Conservation (phyloP, 2,113 vertebrate genomes). For the Archilochus colubris region DNA sequence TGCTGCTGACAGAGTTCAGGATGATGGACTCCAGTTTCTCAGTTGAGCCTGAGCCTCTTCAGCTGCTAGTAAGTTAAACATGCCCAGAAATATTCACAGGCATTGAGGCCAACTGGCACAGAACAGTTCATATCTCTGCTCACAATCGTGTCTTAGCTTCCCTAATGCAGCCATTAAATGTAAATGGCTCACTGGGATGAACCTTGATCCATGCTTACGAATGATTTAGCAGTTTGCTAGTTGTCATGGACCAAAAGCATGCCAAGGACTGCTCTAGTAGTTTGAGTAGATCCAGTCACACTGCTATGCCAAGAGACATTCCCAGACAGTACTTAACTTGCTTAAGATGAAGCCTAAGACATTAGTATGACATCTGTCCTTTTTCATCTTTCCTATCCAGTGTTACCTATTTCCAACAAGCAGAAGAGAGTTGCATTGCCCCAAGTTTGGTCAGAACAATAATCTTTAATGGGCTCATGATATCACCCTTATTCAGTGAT, state of each 20-base stretch:
- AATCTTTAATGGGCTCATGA: background rate
- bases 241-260: background rate
- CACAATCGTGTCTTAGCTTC: background rate
- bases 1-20: background rate
- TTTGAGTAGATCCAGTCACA: background rate
- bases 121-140: background rate
- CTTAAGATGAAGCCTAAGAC: background rate
- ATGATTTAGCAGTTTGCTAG: constrained; percentile 42
- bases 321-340: background rate
- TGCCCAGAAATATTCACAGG: background rate
- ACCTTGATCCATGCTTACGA: background rate
- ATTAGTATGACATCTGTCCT: background rate
- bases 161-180: background rate
- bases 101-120: background rate
- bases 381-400: background rate
- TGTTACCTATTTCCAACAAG: background rate
- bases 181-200: background rate
- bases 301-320: rapidly evolving
- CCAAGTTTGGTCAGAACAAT: background rate
- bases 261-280: background rate
- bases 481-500: background rate
- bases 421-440: background rate
- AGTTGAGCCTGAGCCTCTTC: background rate
- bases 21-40: background rate
- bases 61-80: background rate